Evolutionary conservation across 2,888 invertebrate genomes (phyloP).

Genomic region (Rhorus exstirpatorius): DNA sequence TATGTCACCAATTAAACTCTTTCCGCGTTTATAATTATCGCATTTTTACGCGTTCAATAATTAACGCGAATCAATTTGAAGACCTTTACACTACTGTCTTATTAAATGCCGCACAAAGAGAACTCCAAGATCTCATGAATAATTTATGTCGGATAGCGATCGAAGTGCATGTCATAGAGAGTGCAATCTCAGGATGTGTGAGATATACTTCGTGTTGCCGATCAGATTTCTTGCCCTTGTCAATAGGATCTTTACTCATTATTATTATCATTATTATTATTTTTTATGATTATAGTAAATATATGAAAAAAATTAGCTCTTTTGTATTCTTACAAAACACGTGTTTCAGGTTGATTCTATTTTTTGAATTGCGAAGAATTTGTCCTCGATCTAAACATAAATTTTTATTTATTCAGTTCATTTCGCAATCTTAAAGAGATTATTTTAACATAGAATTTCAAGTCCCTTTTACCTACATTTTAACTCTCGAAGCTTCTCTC

Average conservation of each 20-base stretch:
- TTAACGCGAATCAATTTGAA: slow-evolving; percentile 59
- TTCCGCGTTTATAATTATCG: slow-evolving; percentile 50
- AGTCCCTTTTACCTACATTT: neutral
- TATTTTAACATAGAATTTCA: neutral
- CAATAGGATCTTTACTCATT: slow-evolving; percentile 25
- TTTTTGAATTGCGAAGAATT: neutral
- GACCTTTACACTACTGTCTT: slow-evolving; percentile 33
- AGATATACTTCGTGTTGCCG: slow-evolving; percentile 5
- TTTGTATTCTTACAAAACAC: too few species aligned
- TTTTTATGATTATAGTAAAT: slow-evolving; percentile 14
- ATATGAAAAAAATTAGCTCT: neutral
- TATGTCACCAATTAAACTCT: slow-evolving; percentile 61
- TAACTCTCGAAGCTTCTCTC: neutral
- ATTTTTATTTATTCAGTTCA: neutral
- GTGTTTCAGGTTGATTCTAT: too few species aligned
- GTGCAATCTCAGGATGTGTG: slow-evolving; percentile 23
- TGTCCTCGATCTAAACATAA: neutral
- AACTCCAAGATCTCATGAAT: slow-evolving; percentile 63
- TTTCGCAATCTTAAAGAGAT: neutral
- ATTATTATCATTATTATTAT: slow-evolving; percentile 9
- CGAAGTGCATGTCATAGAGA: slow-evolving; percentile 56
- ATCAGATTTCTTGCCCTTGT: slow-evolving; percentile 43
- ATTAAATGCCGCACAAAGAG: slow-evolving; percentile 58
- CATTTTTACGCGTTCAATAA: slow-evolving; percentile 57
- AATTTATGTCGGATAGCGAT: slow-evolving; percentile 64